Evolutionary conservation across 2,888 invertebrate species (phyloP).

Genomic region (Polylopha cassiicola): DNA sequence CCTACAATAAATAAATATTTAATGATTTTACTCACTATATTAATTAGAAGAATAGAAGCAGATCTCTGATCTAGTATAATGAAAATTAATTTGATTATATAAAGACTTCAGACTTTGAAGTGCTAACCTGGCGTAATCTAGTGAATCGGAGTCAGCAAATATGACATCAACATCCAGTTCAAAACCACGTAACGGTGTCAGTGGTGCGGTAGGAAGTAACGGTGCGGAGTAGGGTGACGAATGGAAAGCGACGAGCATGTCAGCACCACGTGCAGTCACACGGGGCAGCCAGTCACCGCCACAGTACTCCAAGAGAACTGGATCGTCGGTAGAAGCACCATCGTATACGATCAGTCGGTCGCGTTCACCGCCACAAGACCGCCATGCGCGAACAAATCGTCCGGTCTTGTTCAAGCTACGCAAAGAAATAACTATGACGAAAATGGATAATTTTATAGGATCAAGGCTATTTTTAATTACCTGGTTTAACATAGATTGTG

Average conservation of each 20-base stretch:
- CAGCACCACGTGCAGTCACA: slow-evolving; percentile 82
- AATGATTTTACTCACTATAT: no score
- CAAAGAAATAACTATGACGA: no score
- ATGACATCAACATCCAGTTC: slow-evolving; percentile 91
- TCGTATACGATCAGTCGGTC: slow-evolving; percentile 93
- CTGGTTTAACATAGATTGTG: no score
- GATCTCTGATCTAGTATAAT: no score
- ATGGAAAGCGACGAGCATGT: slow-evolving; percentile 92
- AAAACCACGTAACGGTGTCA: slow-evolving; percentile 85
- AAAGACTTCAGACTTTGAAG: not conserved
- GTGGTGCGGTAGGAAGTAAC: slow-evolving; percentile 76
- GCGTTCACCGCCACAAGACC: slow-evolving; percentile 87
- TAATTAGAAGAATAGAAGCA: no score
- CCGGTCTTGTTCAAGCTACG: slow-evolving; percentile 82
- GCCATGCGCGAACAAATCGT: slow-evolving; percentile 86
- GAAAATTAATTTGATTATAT: no score
- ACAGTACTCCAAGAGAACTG: slow-evolving; percentile 90
- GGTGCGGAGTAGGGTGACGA: slow-evolving; percentile 91
- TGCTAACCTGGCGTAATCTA: slow-evolving; percentile 83
- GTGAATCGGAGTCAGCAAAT: slow-evolving; percentile 91
- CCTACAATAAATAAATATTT: slow-evolving; percentile 32
- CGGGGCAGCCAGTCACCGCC: slow-evolving; percentile 91
- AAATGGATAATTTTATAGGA: no score
- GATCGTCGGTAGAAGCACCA: slow-evolving; percentile 88
- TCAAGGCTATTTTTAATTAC: no score